These are phyloP conservation scores for Cryptus armator DNA, from an alignment of 2,888 invertebrate genomes.

Conservation along the genomic window DNA sequence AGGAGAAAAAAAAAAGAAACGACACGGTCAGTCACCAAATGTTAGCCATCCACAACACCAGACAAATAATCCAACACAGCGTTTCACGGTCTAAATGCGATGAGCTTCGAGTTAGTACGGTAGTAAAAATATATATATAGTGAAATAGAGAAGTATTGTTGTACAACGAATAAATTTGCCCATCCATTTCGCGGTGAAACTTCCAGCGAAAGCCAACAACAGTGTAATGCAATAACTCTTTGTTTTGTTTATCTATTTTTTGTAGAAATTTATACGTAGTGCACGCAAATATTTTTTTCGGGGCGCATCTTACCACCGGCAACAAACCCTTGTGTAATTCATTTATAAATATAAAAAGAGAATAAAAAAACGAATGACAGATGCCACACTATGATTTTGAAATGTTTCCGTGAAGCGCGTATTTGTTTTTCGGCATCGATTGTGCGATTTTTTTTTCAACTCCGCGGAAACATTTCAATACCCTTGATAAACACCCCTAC, in stretches of 20 bases:
- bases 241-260: conserved; percentile 27
- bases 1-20: conserved; percentile 55
- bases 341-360: conserved; percentile 63
- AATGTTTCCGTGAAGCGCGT: conserved; percentile 52
- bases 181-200: conserved; percentile 76
- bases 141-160: conserved; percentile 64
- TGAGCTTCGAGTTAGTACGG: conserved; percentile 62
- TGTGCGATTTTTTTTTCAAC: neutral
- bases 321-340: conserved; percentile 62
- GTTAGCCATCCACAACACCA: conserved; percentile 83
- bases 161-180: conserved; percentile 69
- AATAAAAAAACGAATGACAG: conserved; percentile 62
- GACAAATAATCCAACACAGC: conserved; percentile 81
- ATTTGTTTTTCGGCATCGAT: neutral
- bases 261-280: conserved; percentile 64
- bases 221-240: conserved; percentile 72
- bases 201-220: conserved; percentile 82
- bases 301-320: conserved; percentile 68
- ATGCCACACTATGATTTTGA: conserved; percentile 67
- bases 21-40: conserved; percentile 78
- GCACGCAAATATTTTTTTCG: conserved; percentile 63
- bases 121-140: conserved; percentile 46
- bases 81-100: conserved; percentile 65
- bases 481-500: conserved; percentile 65
- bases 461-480: conserved; percentile 52